A percentile compares a stretch with the other conserved stretches of the same genome.
Conservation (phyloP, 2,888 invertebrate species). For the Palloptera scutellata region DNA sequence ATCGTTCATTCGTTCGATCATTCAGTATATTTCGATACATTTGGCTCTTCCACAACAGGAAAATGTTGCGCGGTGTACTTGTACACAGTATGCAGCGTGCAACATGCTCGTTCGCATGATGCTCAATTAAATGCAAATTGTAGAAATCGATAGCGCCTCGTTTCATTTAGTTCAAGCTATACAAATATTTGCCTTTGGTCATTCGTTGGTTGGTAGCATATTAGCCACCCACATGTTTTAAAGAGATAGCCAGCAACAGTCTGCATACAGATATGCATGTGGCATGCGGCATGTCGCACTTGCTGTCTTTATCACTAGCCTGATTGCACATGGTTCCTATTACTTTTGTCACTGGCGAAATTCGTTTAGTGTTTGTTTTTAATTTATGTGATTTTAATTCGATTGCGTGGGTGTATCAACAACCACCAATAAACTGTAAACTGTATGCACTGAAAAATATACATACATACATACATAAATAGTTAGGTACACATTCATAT, state of each 20-base stretch:
- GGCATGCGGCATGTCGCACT: slow-evolving; percentile 2
- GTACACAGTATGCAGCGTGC: no score
- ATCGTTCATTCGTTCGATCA: no score
- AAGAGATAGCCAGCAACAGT: not conserved
- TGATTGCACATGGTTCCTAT: no score
- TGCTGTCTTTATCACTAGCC: not conserved
- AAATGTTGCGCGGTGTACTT: no score
- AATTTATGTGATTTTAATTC: not conserved
- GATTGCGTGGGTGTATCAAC: not conserved
- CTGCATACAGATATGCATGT: no score
- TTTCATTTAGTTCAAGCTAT: no score
- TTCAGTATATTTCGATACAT: no score
- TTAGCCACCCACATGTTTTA: slow-evolving; percentile 1
- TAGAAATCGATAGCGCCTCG: slow-evolving; percentile 19
- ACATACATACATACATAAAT: not conserved
- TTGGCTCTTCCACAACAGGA: no score
- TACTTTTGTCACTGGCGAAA: not conserved
- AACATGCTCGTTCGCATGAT: not conserved
- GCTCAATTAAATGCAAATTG: slow-evolving; percentile 17
- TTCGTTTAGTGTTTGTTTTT: not conserved
- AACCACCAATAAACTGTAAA: slow-evolving; percentile 5
- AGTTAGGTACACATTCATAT: not conserved
- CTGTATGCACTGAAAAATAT: not conserved
- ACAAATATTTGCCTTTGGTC: not conserved
- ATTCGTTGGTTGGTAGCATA: slow-evolving; percentile 6